phyloP scores from a whole-genome alignment of 2,888 invertebrate species.

The Platynereis dumerilii region DNA sequence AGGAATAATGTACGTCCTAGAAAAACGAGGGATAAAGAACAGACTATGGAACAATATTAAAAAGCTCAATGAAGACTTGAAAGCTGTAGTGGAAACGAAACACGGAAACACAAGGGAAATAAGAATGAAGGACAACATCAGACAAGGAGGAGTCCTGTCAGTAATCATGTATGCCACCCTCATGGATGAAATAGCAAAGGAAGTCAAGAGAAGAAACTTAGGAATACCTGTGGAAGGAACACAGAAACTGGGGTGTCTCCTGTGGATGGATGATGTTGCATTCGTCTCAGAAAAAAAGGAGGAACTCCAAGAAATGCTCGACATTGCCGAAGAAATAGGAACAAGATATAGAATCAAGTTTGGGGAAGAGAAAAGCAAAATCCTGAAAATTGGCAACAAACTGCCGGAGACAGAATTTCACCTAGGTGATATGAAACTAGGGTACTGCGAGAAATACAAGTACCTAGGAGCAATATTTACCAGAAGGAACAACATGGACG shows the following conservation, averaged over 20 bases:
- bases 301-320: not conserved
- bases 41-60: not conserved
- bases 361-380: conserved; percentile 13
- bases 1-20: conserved; percentile 6
- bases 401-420: not conserved
- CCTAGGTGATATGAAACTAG: not conserved
- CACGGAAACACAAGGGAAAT: conserved; percentile 3
- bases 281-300: not conserved
- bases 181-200: conserved; percentile 13
- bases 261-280: conserved; percentile 13
- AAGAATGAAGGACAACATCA: conserved; percentile 6
- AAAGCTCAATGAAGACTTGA: not conserved
- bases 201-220: not conserved
- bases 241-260: not conserved
- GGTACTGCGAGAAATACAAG: conserved; percentile 4
- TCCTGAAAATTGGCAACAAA: not conserved
- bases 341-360: not conserved
- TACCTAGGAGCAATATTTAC: conserved; percentile 8
- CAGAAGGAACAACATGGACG: not conserved
- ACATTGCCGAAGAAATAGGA: conserved; percentile 2
- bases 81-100: not conserved
- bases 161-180: conserved; percentile 3
- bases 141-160: conserved; percentile 10
- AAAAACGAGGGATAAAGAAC: not conserved
- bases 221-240: not conserved